Conservation (phyloP, 2,888 invertebrate genomes). For the Nemotelus nigrinus region DNA sequence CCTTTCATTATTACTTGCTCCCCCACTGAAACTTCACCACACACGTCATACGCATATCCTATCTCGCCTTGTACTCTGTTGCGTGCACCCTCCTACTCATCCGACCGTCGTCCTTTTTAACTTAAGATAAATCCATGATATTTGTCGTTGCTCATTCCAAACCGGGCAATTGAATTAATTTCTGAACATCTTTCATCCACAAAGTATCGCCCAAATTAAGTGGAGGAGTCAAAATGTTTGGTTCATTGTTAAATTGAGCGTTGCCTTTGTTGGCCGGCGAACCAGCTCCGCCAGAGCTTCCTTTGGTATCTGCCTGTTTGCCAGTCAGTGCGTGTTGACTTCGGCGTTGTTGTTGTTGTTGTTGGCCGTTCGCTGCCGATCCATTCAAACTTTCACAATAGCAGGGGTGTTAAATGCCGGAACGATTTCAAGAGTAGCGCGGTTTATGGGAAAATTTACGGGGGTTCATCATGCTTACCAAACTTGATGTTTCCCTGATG, state of each 20-base stretch:
- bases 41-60: not conserved
- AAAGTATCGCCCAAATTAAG: constrained; percentile 49
- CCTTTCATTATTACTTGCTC: constrained; percentile 47
- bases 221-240: constrained; percentile 47
- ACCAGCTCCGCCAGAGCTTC: not conserved
- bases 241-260: constrained; percentile 48
- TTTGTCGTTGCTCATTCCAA: constrained; percentile 34
- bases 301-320: not conserved
- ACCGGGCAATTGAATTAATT: constrained; percentile 50
- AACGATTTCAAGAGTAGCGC: constrained; percentile 39
- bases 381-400: not conserved
- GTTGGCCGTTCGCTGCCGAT: not conserved
- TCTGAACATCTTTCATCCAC: constrained; percentile 47
- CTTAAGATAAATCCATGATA: constrained; percentile 40
- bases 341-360: not conserved
- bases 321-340: no score
- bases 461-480: constrained; percentile 15
- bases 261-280: constrained; percentile 32
- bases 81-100: no score
- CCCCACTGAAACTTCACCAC: constrained; percentile 30
- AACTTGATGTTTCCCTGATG: constrained; percentile 38
- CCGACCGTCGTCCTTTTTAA: not conserved
- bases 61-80: not conserved
- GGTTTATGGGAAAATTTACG: constrained; percentile 25
- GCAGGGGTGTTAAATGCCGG: constrained; percentile 46